Evolutionary conservation across 2,113 vertebrate genomes (phyloP), one percentile per base, ranked within the genome.

Genomic region (Loxodonta africana): DNA sequence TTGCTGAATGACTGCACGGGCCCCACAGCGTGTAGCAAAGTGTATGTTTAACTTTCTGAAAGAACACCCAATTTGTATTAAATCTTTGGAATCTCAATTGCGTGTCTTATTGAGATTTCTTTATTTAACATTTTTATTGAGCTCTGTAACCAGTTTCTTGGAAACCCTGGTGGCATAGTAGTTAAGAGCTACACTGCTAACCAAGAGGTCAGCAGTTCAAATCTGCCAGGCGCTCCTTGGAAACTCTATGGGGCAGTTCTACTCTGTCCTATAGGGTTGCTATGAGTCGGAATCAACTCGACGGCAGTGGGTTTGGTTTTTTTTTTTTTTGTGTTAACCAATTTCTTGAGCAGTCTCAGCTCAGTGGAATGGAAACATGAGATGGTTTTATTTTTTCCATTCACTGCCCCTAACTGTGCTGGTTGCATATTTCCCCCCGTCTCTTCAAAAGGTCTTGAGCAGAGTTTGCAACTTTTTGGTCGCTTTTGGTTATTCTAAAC

Each of bases 101-200:
- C 2, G 10, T 65, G 51, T 82, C 67, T 80, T 86, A 8, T 0
- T 87, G 44, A 67, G 67, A 73, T 44, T 53, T 92, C 77, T 85
- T 80, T 92, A 84, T 67, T 94, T 78, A 67, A 77, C 20, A 71
- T 73, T 83, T 57, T 78, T 77, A 21, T 69, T 41, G 63, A 82
- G 48, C 18, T 74, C 3, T 28, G 1, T 44, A n/a, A 7, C 77
- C 14, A 5, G 11, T 37, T 71, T 73, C 33, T 37, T 37, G 37
- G 37, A 37, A 37, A 37, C 37, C 37, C 37, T 37, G 37, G 37
- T 37, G 37, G 37, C 37, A 37, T 37, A 37, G 37, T 37, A 37
- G 37, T 37, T 37, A 37, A 37, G 37, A 37, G 37, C 37, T 37
- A 37, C 37, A 37, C 37, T 37, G 37, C 37, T 37, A 37, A 37